Evolutionary conservation across 2,797 vertebrate genomes (phyloP).

Genomic region (Serranus cabrilla): DNA sequence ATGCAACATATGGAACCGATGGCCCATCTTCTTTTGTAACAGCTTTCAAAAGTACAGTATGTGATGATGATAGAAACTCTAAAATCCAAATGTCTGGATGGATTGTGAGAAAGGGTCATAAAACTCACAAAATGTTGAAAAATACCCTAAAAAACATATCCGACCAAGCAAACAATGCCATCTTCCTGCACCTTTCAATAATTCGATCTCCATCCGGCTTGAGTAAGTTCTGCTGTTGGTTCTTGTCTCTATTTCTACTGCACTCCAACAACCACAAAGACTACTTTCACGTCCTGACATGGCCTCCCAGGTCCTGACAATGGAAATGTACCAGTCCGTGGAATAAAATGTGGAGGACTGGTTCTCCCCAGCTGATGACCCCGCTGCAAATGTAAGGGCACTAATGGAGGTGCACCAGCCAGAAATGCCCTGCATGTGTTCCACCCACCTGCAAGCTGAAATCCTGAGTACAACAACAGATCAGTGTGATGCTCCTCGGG

Average conservation of each 20-base stretch:
- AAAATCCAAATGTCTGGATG: too few species aligned
- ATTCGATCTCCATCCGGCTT: too few species aligned
- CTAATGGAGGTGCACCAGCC: slow-evolving; percentile 72
- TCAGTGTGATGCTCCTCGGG: slow-evolving; percentile 22
- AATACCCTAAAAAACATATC: too few species aligned
- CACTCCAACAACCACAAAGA: slow-evolving; percentile 1
- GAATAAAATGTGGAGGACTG: slow-evolving; percentile 36
- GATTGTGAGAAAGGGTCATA: too few species aligned
- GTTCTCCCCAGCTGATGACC: slow-evolving; percentile 68
- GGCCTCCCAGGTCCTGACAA: slow-evolving; percentile 1
- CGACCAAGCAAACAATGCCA: too few species aligned
- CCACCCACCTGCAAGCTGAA: slow-evolving; percentile 56
- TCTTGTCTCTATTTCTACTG: neutral
- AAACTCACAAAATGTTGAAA: too few species aligned
- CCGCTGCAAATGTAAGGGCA: slow-evolving; percentile 67
- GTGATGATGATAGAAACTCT: too few species aligned
- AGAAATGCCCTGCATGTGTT: slow-evolving; percentile 43
- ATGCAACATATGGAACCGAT: too few species aligned
- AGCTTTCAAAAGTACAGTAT: too few species aligned
- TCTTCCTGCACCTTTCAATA: too few species aligned
- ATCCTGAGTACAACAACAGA: slow-evolving; percentile 35
- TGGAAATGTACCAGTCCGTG: slow-evolving; percentile 16
- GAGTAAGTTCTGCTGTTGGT: neutral
- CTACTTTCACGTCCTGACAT: neutral
- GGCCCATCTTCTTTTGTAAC: too few species aligned